Evolutionary conservation across 2,113 vertebrate genomes (phyloP).

Genomic region (Pluvialis apricaria): DNA sequence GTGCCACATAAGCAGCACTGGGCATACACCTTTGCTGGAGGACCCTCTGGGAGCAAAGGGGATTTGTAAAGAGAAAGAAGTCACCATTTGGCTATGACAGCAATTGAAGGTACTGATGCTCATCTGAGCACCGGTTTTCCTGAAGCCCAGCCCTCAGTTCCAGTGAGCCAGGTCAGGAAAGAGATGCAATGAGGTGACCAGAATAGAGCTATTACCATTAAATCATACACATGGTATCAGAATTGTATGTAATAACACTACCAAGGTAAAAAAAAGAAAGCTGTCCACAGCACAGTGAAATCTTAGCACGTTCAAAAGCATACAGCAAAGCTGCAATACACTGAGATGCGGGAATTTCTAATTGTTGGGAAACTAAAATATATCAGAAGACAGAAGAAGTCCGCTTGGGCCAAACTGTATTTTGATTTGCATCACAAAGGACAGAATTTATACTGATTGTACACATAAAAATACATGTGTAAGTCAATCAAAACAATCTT

Average conservation of each 20-base stretch:
- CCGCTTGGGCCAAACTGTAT: background rate
- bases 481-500: background rate
- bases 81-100: background rate
- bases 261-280: background rate
- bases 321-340: background rate
- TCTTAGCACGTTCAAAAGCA: background rate
- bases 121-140: background rate
- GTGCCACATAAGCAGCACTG: background rate
- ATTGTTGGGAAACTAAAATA: background rate
- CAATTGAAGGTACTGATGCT: background rate
- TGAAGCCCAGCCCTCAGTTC: background rate
- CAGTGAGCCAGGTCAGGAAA: background rate
- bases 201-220: background rate
- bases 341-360: background rate
- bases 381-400: background rate
- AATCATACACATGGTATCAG: background rate
- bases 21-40: background rate
- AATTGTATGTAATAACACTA: background rate
- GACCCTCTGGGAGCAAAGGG: background rate
- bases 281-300: background rate
- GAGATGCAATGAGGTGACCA: background rate
- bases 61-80: background rate
- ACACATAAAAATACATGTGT: background rate
- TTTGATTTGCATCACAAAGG: too few species aligned
- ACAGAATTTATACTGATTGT: background rate